Percentiles rank a stretch among this genome's conserved stretches.
Evolutionary conservation across 2,888 invertebrate genomes (phyloP).

Genomic region (Drosophila bunnanda): DNA sequence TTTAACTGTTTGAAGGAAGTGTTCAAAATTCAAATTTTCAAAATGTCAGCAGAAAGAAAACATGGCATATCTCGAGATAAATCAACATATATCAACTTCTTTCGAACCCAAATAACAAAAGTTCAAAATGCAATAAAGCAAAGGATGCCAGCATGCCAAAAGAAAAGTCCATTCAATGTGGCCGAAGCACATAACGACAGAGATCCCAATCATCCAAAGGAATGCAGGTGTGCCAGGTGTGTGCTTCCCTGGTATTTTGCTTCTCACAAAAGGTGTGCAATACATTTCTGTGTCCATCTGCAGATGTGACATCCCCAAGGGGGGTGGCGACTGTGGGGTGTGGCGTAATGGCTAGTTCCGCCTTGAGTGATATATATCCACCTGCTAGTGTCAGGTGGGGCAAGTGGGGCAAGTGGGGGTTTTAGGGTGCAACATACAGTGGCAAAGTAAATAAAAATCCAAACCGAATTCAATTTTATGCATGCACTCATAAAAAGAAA

Average conservation of each 20-base stretch:
- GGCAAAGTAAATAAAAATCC: constrained; percentile 71
- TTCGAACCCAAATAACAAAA: constrained; percentile 11
- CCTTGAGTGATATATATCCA: constrained; percentile 52
- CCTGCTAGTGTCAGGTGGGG: constrained; percentile 56
- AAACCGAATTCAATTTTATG: constrained; percentile 64
- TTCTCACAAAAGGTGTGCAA: constrained; percentile 19
- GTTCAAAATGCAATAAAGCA: constrained; percentile 26
- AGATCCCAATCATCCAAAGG: constrained; percentile 20
- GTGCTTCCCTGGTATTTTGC: neutral
- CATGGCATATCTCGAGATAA: neutral
- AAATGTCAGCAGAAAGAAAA: neutral
- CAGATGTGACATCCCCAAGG: constrained; percentile 24
- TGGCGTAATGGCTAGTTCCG: constrained; percentile 9
- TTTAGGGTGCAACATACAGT: constrained; percentile 11
- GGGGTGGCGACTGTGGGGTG: neutral
- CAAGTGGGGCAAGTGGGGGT: too few species aligned
- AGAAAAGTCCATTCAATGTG: neutral
- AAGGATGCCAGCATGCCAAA: constrained; percentile 8
- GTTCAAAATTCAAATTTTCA: neutral
- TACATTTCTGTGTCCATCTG: constrained; percentile 19
- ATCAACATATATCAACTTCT: neutral
- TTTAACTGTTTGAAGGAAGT: neutral
- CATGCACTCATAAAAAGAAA: constrained; percentile 8
- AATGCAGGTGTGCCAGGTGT: constrained; percentile 28
- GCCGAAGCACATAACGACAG: neutral